phyloP scores from a whole-genome alignment of 2,113 vertebrate genomes.

The Oreochromis aureus region DNA sequence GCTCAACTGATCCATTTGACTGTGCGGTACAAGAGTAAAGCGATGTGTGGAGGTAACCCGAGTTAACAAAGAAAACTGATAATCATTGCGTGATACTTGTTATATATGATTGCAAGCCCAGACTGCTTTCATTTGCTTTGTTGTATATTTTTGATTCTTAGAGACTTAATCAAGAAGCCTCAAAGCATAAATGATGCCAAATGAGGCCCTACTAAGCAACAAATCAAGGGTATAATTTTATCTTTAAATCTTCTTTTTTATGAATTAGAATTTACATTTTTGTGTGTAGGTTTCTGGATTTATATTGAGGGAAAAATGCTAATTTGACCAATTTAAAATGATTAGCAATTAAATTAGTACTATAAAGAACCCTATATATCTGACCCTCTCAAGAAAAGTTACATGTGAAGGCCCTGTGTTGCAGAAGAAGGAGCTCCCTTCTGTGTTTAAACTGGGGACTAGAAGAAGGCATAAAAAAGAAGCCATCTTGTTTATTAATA shows the following conservation, averaged over 20 bases:
- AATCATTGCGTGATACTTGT: neutral
- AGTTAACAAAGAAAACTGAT: neutral
- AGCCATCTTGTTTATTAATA: neutral
- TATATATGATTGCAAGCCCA: neutral
- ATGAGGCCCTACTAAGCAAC: neutral
- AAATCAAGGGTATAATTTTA: neutral
- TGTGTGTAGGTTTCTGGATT: neutral
- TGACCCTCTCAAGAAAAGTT: neutral
- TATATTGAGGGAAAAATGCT: neutral
- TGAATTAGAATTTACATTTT: neutral
- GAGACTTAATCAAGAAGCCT: neutral
- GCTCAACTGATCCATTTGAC: neutral
- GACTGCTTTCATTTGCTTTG: neutral
- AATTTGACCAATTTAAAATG: neutral
- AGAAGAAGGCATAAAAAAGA: neutral
- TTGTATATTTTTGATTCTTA: neutral
- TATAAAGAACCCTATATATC: neutral
- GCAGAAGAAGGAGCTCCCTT: neutral
- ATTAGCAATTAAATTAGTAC: neutral
- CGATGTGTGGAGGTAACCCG: neutral
- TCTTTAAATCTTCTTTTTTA: neutral
- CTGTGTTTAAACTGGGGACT: neutral
- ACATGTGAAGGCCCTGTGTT: neutral
- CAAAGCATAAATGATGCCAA: neutral
- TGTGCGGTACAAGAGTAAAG: neutral